phyloP scores from a whole-genome alignment of 2,113 vertebrate genomes.

The sheep (Ovis aries) region DNA sequence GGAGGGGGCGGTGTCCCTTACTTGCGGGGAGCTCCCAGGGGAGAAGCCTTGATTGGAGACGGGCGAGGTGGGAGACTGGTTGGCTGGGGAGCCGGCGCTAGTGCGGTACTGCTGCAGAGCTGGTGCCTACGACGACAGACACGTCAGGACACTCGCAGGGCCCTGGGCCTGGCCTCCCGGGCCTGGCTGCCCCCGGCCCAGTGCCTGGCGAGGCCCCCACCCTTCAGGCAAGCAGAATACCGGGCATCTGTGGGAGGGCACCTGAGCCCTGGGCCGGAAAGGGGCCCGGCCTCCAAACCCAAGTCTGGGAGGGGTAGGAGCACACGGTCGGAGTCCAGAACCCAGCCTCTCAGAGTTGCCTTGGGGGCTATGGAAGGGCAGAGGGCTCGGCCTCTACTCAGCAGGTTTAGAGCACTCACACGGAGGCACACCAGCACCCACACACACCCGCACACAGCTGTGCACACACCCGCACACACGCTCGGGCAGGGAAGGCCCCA shows the following conservation, averaged over 20 bases:
- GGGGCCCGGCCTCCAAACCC: background rate
- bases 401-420: background rate
- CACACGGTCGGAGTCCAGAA: background rate
- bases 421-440: no score
- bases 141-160: background rate
- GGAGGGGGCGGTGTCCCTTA: slow-evolving; percentile 86
- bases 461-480: no score
- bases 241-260: background rate
- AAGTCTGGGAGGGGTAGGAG: background rate
- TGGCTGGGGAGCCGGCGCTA: slow-evolving; percentile 97
- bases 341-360: background rate
- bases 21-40: slow-evolving; percentile 98
- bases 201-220: background rate
- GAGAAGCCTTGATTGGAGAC: slow-evolving; percentile 99
- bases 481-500: background rate
- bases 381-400: background rate
- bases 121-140: slow-evolving; percentile 4
- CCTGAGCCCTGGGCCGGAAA: background rate
- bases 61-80: slow-evolving; percentile 99
- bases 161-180: background rate
- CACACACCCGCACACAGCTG: background rate
- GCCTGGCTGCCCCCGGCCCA: background rate
- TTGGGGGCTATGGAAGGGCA: background rate
- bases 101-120: slow-evolving; percentile 99
- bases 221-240: background rate